Evolutionary conservation across 2,113 vertebrate species (phyloP), one percentile per base, ranked within the genome.

Genomic region (Aix galericulata): DNA sequence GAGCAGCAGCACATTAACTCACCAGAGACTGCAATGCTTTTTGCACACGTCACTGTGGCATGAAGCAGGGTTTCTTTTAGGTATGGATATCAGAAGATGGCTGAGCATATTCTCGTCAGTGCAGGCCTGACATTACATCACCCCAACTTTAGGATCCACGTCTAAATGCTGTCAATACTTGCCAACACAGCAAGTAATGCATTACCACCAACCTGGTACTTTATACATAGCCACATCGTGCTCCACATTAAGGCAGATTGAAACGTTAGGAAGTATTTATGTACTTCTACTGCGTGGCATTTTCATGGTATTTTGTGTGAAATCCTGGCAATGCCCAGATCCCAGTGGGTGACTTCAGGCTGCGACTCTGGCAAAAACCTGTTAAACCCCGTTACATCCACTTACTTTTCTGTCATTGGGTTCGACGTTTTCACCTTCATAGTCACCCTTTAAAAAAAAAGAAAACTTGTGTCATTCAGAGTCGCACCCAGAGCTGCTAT

Each of bases 361-460:
- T 68, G 64, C n/a, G 42, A 53, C 48, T n/a, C 34, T 46, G 7
- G 8, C 2, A 8, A 48, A 21, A 89, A 34, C 18, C 17, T 14
- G 9, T 66, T 36, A 36, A 94, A 32, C 17, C 9, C n/a, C 2
- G 22, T 9, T 3, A 9, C 8, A n/a, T 74, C 63, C 15, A 97
- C 98, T 98, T 96, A 99, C 99, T 98, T 99, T 99, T 93, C 99
- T 98, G 98, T 99, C 99, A 8, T 99, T 99, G 50, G 97, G 88
- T 72, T 98, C 98, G 52, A 97, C 71, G 2, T 96, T 94, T 74
- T 98, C 96, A 8, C 98, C 98, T 50, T 99, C 98, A 9, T 99
- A 98, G 93, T 99, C 99, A 64, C 99, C 99, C 99, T 99, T 96
- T 69, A 73, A 96, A 89, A 90, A 89, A 90, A 31, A 82, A 83